These are phyloP conservation scores for Raja brachyura DNA, from an alignment of 2,113 vertebrate species.

Conservation along the genomic window DNA sequence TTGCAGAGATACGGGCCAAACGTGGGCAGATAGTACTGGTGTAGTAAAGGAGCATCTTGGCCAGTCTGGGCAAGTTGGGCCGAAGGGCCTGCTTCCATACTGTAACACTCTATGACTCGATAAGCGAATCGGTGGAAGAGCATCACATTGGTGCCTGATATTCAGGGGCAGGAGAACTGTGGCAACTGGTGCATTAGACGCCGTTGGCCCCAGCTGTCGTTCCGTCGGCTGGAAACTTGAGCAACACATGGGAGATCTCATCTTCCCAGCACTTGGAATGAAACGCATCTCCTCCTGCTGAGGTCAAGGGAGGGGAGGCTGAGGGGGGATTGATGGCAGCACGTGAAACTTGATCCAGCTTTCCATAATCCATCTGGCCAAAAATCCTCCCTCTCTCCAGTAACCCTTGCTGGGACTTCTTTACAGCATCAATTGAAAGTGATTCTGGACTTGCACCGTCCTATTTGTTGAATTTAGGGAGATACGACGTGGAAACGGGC, in stretches of 20 bases:
- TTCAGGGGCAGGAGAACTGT: neutral
- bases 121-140: neutral
- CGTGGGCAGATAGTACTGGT: too few species aligned
- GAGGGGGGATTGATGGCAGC: neutral
- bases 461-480: too few species aligned
- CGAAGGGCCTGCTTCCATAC: too few species aligned
- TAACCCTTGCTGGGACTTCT: neutral
- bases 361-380: neutral
- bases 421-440: neutral
- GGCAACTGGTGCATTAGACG: neutral
- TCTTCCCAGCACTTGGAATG: slow-evolving; percentile 12
- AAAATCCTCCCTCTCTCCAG: neutral
- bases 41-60: too few species aligned
- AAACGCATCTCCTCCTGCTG: neutral
- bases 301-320: neutral
- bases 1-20: too few species aligned
- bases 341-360: neutral
- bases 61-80: too few species aligned
- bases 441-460: neutral
- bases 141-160: neutral
- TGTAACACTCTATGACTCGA: neutral
- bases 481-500: too few species aligned
- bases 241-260: neutral
- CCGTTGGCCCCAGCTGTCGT: neutral
- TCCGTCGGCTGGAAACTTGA: neutral